phyloP scores from a whole-genome alignment of 2,888 invertebrate genomes.

The Myopa tessellatipennis region DNA sequence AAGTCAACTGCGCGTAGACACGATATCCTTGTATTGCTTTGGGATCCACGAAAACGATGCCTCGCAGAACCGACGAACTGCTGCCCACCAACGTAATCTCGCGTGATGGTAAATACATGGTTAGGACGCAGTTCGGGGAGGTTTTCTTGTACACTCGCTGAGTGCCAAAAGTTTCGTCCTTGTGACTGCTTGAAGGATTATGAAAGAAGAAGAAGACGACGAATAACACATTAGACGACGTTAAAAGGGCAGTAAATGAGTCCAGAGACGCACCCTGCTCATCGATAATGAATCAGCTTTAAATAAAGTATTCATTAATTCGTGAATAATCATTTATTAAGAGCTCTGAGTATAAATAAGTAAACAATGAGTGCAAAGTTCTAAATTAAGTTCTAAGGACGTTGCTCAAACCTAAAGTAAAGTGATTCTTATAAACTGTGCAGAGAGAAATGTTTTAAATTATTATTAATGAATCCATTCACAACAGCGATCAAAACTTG shows the following conservation, averaged over 20 bases:
- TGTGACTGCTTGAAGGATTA: conserved; percentile 49
- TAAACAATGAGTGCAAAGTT: no score
- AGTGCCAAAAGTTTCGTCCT: conserved; percentile 62
- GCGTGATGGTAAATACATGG: conserved; percentile 83
- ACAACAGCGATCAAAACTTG: no score
- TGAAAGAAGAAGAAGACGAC: neutral
- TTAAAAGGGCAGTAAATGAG: neutral
- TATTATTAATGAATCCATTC: no score
- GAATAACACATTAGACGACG: neutral
- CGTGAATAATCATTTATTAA: no score
- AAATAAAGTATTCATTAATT: no score
- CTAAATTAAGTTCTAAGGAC: no score
- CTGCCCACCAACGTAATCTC: conserved; percentile 83
- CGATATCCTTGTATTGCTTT: conserved; percentile 84
- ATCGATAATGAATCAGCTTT: no score
- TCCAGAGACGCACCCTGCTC: neutral
- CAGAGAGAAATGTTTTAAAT: no score
- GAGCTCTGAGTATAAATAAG: no score
- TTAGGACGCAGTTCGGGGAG: conserved; percentile 86
- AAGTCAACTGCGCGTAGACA: conserved; percentile 85
- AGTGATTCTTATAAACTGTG: no score
- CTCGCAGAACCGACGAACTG: conserved; percentile 83
- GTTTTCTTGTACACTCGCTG: conserved; percentile 86
- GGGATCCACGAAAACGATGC: conserved; percentile 91
- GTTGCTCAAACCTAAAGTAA: no score